These are phyloP conservation scores for Hypselothyrea guttata DNA, from an alignment of 2,888 invertebrate genomes.

Conservation along the genomic window DNA sequence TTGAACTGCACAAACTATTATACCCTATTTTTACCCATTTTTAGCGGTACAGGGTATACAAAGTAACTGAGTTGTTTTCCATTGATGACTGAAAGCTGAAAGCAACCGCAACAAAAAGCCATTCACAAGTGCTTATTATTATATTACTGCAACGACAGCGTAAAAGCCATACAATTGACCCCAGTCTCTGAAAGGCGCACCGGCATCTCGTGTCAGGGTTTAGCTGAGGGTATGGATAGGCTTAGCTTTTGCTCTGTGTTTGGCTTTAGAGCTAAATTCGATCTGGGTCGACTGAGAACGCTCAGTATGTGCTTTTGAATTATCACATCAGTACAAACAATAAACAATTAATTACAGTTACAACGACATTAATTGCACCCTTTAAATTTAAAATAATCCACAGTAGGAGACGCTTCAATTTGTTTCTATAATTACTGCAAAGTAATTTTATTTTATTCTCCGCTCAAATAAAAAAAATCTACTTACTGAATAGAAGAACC, in stretches of 20 bases:
- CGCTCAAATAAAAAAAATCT: conserved; percentile 12
- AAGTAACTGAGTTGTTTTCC: conserved; percentile 41
- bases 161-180: conserved; percentile 64
- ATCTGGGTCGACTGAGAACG: conserved; percentile 20
- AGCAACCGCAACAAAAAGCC: conserved; percentile 41
- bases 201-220: not conserved
- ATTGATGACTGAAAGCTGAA: conserved; percentile 42
- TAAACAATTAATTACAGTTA: conserved; percentile 55
- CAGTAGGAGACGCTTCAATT: not conserved
- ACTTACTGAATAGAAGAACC: conserved; percentile 9
- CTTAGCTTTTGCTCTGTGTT: not conserved
- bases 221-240: no score
- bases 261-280: conserved; percentile 15
- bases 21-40: no score
- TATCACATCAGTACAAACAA: conserved; percentile 69
- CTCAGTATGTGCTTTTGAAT: conserved; percentile 62
- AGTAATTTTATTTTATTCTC: not conserved
- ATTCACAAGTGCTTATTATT: conserved; percentile 68
- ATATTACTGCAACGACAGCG: conserved; percentile 64
- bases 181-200: conserved; percentile 28
- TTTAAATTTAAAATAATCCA: conserved; percentile 8
- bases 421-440: no score
- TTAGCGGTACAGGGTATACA: conserved; percentile 30
- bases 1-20: no score
- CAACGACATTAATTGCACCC: conserved; percentile 57